Conservation (phyloP, 2,888 invertebrate species). For the Ptychoptera contaminata region DNA sequence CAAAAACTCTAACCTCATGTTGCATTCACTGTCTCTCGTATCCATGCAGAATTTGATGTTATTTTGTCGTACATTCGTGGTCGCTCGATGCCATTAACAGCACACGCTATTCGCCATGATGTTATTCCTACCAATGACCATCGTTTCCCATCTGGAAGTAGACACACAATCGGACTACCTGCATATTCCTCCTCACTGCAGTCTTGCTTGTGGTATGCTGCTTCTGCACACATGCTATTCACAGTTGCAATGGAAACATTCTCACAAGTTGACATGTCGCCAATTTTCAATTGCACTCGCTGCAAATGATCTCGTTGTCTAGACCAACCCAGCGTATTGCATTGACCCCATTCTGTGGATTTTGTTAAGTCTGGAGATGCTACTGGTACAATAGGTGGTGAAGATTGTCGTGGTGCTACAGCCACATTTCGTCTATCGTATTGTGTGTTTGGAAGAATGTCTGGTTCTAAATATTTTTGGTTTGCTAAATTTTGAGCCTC, state of each 20-base stretch:
- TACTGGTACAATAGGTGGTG: background rate
- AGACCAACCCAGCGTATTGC: constrained; percentile 77
- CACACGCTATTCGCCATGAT: constrained; percentile 75
- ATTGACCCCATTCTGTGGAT: constrained; percentile 34
- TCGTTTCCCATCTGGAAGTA: constrained; percentile 48
- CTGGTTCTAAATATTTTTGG: constrained; percentile 24
- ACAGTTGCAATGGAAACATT: constrained; percentile 72
- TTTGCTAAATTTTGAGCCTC: constrained; percentile 19
- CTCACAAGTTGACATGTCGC: constrained; percentile 66
- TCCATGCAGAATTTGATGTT: constrained; percentile 72
- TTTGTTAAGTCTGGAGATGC: background rate
- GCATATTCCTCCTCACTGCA: constrained; percentile 80
- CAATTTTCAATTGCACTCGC: constrained; percentile 59
- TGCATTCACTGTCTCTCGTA: constrained; percentile 52
- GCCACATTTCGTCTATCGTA: constrained; percentile 15
- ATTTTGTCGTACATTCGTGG: constrained; percentile 73
- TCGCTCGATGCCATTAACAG: constrained; percentile 57
- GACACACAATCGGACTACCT: constrained; percentile 73
- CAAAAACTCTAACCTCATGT: constrained; percentile 15
- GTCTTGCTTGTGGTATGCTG: constrained; percentile 61
- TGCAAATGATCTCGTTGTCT: constrained; percentile 69
- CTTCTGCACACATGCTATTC: constrained; percentile 71
- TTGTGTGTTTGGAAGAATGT: constrained; percentile 24
- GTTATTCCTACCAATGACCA: constrained; percentile 72
- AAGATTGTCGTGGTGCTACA: background rate